Evolutionary conservation across 2,888 invertebrate species (phyloP).

Genomic region (Cyclophora albipunctata): DNA sequence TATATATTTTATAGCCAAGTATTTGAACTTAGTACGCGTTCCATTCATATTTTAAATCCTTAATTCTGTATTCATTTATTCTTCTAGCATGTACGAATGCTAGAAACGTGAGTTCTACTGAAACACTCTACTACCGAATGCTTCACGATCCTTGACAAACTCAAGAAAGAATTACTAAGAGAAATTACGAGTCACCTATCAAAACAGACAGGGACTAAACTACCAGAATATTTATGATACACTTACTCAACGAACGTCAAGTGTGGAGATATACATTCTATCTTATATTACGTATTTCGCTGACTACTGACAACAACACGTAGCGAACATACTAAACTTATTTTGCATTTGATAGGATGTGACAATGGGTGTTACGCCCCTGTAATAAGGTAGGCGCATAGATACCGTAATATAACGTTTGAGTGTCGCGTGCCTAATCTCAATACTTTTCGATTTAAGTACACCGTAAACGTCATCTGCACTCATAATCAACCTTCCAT

Average conservation of each 20-base stretch:
- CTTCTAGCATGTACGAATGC: too few species aligned
- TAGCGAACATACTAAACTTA: not conserved
- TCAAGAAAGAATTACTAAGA: too few species aligned
- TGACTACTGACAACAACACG: not conserved
- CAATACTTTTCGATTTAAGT: constrained; percentile 8
- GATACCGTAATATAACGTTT: constrained; percentile 16
- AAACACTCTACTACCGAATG: too few species aligned
- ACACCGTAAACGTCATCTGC: constrained; percentile 31
- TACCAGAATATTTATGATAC: not conserved
- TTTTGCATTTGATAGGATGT: not conserved
- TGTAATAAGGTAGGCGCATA: not conserved
- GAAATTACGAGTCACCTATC: too few species aligned
- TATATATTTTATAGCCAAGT: too few species aligned
- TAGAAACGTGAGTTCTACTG: too few species aligned
- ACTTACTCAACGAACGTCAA: not conserved
- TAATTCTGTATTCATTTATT: too few species aligned
- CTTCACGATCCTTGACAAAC: too few species aligned
- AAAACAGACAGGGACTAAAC: not conserved
- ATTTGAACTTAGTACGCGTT: too few species aligned
- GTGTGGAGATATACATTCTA: not conserved
- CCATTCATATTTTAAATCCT: too few species aligned
- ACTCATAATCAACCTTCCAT: constrained; percentile 29
- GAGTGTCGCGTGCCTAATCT: constrained; percentile 38
- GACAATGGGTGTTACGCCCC: not conserved
- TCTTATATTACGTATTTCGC: not conserved